Conservation (phyloP, 64 coral and sea anemone genomes). For the Astreopora myriophthalma region DNA sequence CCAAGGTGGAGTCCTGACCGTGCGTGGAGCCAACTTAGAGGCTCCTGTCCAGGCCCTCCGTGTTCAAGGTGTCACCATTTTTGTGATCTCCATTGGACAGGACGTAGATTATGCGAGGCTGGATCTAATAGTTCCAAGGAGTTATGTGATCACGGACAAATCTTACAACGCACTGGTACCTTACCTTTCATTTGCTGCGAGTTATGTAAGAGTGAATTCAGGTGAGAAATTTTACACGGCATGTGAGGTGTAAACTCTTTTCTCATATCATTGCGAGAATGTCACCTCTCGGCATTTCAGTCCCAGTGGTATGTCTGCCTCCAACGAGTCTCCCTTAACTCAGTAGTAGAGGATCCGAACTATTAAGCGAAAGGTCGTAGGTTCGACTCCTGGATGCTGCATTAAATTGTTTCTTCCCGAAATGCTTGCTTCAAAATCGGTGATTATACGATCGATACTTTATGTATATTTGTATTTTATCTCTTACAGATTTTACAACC, state of each 20-base stretch:
- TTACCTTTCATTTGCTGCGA: slow-evolving; percentile 39
- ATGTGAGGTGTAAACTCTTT: background rate
- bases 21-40: background rate
- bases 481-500: slow-evolving; percentile 42
- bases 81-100: slow-evolving; percentile 48
- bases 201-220: slow-evolving; percentile 65
- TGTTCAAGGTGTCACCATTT: slow-evolving; percentile 27
- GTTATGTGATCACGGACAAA: slow-evolving; percentile 31
- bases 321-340: too few species aligned
- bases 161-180: slow-evolving; percentile 19
- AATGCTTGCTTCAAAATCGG: too few species aligned
- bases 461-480: too few species aligned
- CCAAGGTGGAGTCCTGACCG: slow-evolving; percentile 3
- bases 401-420: too few species aligned
- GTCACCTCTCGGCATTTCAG: too few species aligned
- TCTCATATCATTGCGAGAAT: too few species aligned
- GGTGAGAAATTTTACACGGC: background rate
- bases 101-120: background rate
- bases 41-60: slow-evolving; percentile 10
- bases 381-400: too few species aligned
- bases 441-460: too few species aligned
- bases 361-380: too few species aligned
- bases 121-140: background rate
- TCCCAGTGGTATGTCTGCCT: too few species aligned
- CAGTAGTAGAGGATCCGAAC: too few species aligned